A percentile compares a stretch with the other conserved stretches of the same genome.
Conservation (phyloP, 2,113 vertebrate genomes). For the Sprattus sprattus region DNA sequence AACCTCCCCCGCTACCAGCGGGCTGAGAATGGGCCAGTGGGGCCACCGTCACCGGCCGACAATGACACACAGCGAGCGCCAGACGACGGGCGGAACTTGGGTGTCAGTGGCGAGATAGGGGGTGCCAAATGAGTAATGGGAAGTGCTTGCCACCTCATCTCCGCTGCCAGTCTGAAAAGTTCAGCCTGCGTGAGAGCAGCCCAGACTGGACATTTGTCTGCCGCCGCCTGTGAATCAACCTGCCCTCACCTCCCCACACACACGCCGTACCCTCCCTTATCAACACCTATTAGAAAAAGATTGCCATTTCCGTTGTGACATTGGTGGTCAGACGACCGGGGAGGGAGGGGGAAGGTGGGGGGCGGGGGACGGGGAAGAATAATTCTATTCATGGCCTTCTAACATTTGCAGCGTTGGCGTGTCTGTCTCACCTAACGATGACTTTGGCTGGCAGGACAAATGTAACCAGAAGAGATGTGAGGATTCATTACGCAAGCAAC, state of each 20-base stretch:
- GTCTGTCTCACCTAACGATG: slow-evolving; percentile 11
- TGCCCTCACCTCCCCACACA: background rate
- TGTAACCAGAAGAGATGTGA: slow-evolving; percentile 23
- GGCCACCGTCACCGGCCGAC: slow-evolving; percentile 66
- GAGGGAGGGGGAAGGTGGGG: background rate
- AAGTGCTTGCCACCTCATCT: slow-evolving; percentile 63
- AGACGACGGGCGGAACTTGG: slow-evolving; percentile 54
- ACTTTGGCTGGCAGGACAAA: slow-evolving; percentile 11
- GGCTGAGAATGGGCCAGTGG: slow-evolving; percentile 53
- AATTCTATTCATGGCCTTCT: background rate
- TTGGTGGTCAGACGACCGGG: background rate
- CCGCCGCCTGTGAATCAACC: slow-evolving; percentile 45
- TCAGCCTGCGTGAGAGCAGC: slow-evolving; percentile 62
- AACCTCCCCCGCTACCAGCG: background rate
- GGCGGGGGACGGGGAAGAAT: background rate
- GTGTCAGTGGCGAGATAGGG: slow-evolving; percentile 54
- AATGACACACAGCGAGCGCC: slow-evolving; percentile 73
- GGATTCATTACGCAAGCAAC: slow-evolving; percentile 26
- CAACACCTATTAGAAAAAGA: background rate
- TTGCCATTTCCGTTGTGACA: slow-evolving; percentile 10
- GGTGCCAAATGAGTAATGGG: slow-evolving; percentile 69
- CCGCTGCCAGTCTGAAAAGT: slow-evolving; percentile 65
- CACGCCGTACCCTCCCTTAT: background rate
- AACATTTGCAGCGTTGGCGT: slow-evolving; percentile 17
- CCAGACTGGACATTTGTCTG: slow-evolving; percentile 65